Evolutionary conservation across 2,888 invertebrate species (phyloP), one percentile per base, ranked within the genome.

Genomic region (Lithosia quadra): DNA sequence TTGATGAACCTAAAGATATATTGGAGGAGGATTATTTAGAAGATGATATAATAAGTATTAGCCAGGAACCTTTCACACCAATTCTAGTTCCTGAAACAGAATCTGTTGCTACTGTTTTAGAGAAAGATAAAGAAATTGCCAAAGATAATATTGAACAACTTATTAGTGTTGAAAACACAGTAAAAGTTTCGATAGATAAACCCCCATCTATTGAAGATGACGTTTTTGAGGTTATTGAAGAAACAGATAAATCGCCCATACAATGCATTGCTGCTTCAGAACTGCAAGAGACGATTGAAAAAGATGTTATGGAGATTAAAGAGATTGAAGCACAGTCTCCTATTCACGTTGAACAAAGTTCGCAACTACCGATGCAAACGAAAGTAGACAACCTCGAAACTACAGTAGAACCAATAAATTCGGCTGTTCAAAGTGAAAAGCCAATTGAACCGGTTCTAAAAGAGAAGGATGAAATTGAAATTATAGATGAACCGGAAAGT

Each of bases 1-100:
- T 55, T 55, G 22, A 36, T 22, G 63, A 75, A 62, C n/a, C 67
- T 24, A 57, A 68, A 21, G 75, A 80, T 63, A 63, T 69, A 24
- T 28, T 36, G 62, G 77, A 75, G 43, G 64, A 82, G 58, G 74
- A 72, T 65, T 64, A 67, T 39, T 62, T 63, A 49, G 65, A 73
- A 69, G 71, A 73, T 53, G 67, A 75, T 21, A 72, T 71, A 24
- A 71, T 71, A 58, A 69, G 39, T n/a, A 55, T 66, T 21, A 58
- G 64, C 24, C 60, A 69, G 1, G 39, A 66, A 67, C 49, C 63
- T 49, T 9, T 21, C 0, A 39, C 60, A n/a, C 18, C 58, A 65
- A 64, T 65, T 63, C 5, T 36, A 22, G 36, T 61, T 13, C 34
- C 15, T 11, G 57, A 57, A 36, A 69, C 36, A 8, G 43, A 67